Percentiles rank a stretch among this genome's conserved stretches.
phyloP scores from a whole-genome alignment of 2,888 invertebrate species.

The Cheilosia vulpina region DNA sequence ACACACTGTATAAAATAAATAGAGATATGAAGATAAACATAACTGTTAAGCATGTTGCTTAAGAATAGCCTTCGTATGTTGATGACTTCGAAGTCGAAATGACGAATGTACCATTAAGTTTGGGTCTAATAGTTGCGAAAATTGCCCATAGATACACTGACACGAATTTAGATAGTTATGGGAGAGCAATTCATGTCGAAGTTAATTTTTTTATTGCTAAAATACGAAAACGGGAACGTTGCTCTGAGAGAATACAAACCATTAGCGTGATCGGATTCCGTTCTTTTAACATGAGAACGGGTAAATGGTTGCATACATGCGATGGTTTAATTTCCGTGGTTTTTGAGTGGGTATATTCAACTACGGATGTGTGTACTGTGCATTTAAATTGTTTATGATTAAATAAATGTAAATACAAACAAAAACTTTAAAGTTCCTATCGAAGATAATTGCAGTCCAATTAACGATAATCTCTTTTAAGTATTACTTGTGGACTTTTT shows the following conservation, averaged over 20 bases:
- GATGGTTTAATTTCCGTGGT: conserved; percentile 59
- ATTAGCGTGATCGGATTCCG: conserved; percentile 41
- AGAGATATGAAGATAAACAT: conserved; percentile 49
- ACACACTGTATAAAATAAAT: conserved; percentile 40
- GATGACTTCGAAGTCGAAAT: conserved; percentile 26
- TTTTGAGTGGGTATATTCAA: conserved; percentile 6
- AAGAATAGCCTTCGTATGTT: conserved; percentile 45
- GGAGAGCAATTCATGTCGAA: conserved; percentile 14
- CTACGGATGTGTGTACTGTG: not conserved
- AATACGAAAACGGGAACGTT: not conserved
- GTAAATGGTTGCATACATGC: conserved; percentile 51
- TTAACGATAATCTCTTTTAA: not conserved
- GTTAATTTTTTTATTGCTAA: not conserved
- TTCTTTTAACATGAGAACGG: conserved; percentile 41
- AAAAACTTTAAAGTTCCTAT: not conserved
- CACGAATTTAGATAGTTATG: conserved; percentile 19
- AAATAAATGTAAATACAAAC: not conserved
- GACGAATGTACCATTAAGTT: conserved; percentile 55
- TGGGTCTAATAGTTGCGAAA: conserved; percentile 57
- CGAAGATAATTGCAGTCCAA: conserved; percentile 1
- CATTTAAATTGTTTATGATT: not conserved
- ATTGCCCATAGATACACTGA: conserved; percentile 35
- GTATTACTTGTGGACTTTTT: not conserved
- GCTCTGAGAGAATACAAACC: conserved; percentile 5
- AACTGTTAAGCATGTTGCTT: conserved; percentile 60